Percentiles rank a stretch among this genome's conserved stretches.
Evolutionary conservation across 2,888 invertebrate genomes (phyloP).

Genomic region (Galerucella calmariensis): DNA sequence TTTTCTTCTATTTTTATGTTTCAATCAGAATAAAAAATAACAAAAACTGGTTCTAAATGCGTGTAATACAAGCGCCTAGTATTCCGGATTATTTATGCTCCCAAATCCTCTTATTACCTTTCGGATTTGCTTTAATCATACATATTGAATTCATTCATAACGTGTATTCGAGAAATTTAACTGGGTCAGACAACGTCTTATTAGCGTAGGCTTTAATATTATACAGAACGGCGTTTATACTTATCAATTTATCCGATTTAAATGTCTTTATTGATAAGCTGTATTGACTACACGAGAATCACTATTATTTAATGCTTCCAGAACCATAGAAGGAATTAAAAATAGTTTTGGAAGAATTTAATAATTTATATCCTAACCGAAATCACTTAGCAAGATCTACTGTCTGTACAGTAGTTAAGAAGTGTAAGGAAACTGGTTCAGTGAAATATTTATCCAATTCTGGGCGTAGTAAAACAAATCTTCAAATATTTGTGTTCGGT

Average conservation of each 20-base stretch:
- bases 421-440: no score
- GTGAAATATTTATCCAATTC: no score
- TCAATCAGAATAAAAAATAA: neutral
- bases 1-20: neutral
- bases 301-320: no score
- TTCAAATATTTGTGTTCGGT: no score
- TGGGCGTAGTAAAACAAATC: no score
- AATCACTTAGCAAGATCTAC: no score
- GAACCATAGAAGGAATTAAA: no score
- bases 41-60: slow-evolving; percentile 3
- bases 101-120: slow-evolving; percentile 18
- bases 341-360: no score
- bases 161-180: slow-evolving; percentile 31
- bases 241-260: neutral
- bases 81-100: slow-evolving; percentile 9
- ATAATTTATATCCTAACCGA: no score
- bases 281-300: no score
- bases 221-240: neutral
- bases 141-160: slow-evolving; percentile 19
- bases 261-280: no score
- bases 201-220: slow-evolving; percentile 38
- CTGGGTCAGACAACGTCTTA: slow-evolving; percentile 44
- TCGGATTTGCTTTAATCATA: slow-evolving; percentile 11
- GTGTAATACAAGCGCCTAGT: slow-evolving; percentile 11
- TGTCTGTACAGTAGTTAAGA: no score